Evolutionary conservation across 2,113 vertebrate genomes (phyloP).

Genomic region (Rana temporaria): DNA sequence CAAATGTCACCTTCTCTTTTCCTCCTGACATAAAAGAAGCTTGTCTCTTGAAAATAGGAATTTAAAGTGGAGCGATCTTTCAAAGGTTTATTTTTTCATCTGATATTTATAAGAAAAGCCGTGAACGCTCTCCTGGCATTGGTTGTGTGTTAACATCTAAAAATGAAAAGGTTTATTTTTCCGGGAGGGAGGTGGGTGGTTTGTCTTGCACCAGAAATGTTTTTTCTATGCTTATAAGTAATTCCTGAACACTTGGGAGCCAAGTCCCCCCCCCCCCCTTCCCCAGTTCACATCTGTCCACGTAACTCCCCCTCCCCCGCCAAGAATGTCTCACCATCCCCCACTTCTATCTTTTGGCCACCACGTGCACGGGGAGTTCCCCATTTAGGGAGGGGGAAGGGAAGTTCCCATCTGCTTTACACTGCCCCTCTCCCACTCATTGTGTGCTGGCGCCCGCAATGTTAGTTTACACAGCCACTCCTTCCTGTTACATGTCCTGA

Average conservation of each 20-base stretch:
- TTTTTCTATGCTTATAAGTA: neutral
- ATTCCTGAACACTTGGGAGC: neutral
- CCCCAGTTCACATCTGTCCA: neutral
- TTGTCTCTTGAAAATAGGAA: no score
- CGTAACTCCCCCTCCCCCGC: neutral
- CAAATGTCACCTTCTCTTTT: no score
- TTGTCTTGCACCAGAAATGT: neutral
- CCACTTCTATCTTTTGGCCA: neutral
- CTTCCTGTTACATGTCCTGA: constrained; percentile 52
- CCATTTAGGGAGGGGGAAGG: constrained; percentile 43
- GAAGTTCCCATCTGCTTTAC: constrained; percentile 54
- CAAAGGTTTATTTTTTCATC: no score
- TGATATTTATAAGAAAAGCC: no score
- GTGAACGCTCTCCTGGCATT: neutral
- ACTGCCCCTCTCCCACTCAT: neutral
- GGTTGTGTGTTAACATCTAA: neutral
- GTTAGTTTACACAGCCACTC: constrained; percentile 12
- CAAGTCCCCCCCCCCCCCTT: neutral
- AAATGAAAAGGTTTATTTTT: neutral
- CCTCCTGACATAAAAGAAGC: no score
- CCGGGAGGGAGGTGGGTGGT: neutral
- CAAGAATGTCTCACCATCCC: constrained; percentile 33
- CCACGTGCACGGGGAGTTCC: constrained; percentile 57
- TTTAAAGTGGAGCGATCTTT: no score
- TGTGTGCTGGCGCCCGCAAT: neutral